Percentiles rank a stretch among this genome's conserved stretches.
Evolutionary conservation across 1,140 invertebrate genomes (phyloP).

Genomic region (Drosophila lowei): DNA sequence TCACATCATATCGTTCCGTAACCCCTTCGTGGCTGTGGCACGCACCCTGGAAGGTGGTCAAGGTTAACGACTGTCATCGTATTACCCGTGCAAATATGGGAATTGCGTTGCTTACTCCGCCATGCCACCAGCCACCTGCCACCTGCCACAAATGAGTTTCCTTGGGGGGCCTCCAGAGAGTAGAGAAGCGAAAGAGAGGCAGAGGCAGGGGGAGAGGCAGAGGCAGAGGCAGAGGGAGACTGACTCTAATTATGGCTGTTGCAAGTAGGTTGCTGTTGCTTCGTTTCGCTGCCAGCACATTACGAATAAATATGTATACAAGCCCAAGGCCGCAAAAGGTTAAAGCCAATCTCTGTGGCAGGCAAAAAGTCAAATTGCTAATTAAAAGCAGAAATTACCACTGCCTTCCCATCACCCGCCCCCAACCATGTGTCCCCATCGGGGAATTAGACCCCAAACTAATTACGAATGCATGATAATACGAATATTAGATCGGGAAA

Average conservation of each 20-base stretch:
- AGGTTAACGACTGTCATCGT: slow-evolving; percentile 59
- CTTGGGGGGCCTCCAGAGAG: slow-evolving; percentile 35
- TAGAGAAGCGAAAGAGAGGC: too few relatives aligned
- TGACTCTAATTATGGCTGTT: slow-evolving; percentile 61
- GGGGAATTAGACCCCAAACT: slow-evolving; percentile 32
- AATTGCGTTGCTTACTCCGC: slow-evolving; percentile 30
- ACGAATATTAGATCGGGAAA: slow-evolving; percentile 8
- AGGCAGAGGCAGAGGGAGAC: slow-evolving; percentile 22
- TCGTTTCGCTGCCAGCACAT: slow-evolving; percentile 21
- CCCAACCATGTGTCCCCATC: background rate
- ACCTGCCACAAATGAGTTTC: slow-evolving; percentile 22
- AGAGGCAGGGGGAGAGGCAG: slow-evolving; percentile 31
- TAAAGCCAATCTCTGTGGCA: slow-evolving; percentile 50
- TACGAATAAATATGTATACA: slow-evolving; percentile 32
- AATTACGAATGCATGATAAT: slow-evolving; percentile 51
- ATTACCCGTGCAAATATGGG: slow-evolving; percentile 63
- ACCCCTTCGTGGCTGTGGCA: slow-evolving; percentile 12
- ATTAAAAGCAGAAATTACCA: slow-evolving; percentile 56
- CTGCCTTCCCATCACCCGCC: background rate
- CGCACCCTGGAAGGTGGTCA: slow-evolving; percentile 47
- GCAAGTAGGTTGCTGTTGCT: slow-evolving; percentile 7
- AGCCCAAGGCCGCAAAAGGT: slow-evolving; percentile 40
- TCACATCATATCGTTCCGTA: too few relatives aligned
- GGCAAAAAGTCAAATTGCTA: slow-evolving; percentile 62
- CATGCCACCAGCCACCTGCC: background rate